These are phyloP conservation scores for Orycteropus afer DNA, from an alignment of 2,113 vertebrate genomes.

Conservation along the genomic window DNA sequence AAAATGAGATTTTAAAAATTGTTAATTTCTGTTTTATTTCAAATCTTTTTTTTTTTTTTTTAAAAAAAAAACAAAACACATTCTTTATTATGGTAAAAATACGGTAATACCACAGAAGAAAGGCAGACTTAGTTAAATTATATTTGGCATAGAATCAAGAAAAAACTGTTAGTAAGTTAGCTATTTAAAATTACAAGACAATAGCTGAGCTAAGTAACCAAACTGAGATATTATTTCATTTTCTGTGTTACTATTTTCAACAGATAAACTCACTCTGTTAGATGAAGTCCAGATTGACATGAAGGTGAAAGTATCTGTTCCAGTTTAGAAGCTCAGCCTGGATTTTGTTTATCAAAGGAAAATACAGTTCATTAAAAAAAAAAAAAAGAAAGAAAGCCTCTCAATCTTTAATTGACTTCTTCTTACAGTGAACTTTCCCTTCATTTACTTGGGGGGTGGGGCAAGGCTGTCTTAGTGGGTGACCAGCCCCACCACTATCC, in stretches of 20 bases:
- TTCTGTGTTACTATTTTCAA: slow-evolving; percentile 59
- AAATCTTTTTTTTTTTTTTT: no score
- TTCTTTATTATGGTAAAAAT: slow-evolving; percentile 15
- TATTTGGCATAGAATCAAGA: background rate
- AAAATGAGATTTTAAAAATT: slow-evolving; percentile 38
- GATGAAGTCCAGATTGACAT: slow-evolving; percentile 48
- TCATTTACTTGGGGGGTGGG: background rate
- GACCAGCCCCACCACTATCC: background rate
- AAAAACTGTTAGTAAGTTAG: background rate
- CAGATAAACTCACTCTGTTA: slow-evolving; percentile 49
- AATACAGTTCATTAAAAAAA: slow-evolving; percentile 42
- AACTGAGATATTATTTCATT: slow-evolving; percentile 48
- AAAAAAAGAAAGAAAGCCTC: background rate
- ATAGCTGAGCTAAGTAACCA: background rate
- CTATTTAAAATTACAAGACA: slow-evolving; percentile 30
- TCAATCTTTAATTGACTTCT: slow-evolving; percentile 17
- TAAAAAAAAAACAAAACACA: slow-evolving; percentile 10
- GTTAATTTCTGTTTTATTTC: slow-evolving; percentile 21
- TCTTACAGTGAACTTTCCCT: slow-evolving; percentile 55
- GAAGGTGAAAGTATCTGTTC: slow-evolving; percentile 52
- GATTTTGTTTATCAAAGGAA: slow-evolving; percentile 42
- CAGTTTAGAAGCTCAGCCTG: background rate
- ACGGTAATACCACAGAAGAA: slow-evolving; percentile 1
- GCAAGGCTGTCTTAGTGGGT: background rate
- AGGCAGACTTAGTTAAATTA: slow-evolving; percentile 42